phyloP scores from a whole-genome alignment of 2,888 invertebrate genomes.

The Apeira syringaria region DNA sequence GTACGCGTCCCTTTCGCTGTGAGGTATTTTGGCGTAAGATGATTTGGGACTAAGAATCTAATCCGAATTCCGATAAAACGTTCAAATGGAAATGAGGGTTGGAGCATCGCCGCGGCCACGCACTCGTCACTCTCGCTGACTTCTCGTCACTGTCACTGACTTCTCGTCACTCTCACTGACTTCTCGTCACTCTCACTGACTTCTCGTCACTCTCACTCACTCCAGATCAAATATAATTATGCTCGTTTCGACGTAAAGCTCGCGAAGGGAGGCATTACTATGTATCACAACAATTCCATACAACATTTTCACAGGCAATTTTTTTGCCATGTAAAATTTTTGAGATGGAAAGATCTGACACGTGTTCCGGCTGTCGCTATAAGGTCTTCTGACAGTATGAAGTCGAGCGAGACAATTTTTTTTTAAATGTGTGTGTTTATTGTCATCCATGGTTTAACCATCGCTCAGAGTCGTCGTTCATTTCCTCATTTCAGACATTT shows the following conservation, averaged over 20 bases:
- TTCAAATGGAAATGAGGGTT: slow-evolving; percentile 25
- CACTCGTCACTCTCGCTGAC: too few relatives aligned
- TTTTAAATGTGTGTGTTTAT: slow-evolving; percentile 7
- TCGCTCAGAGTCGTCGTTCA: too few relatives aligned
- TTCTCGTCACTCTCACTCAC: slow-evolving; percentile 20
- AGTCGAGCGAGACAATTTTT: not conserved
- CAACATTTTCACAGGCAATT: slow-evolving; percentile 12
- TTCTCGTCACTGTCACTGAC: too few relatives aligned
- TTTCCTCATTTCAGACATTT: too few relatives aligned
- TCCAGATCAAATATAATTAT: slow-evolving; percentile 29
- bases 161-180: too few relatives aligned
- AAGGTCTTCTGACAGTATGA: slow-evolving; percentile 1
- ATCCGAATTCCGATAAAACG: slow-evolving; percentile 27
- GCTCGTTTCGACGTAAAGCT: slow-evolving; percentile 33
- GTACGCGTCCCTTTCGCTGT: slow-evolving; percentile 18
- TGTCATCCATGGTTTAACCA: too few relatives aligned
- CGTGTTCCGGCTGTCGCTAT: slow-evolving; percentile 13
- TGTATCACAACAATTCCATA: slow-evolving; percentile 25
- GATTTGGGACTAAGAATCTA: slow-evolving; percentile 26
- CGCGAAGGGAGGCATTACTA: slow-evolving; percentile 27
- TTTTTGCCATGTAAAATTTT: slow-evolving; percentile 14
- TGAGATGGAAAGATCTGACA: slow-evolving; percentile 12
- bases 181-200: too few relatives aligned
- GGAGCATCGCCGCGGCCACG: slow-evolving; percentile 19
- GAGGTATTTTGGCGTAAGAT: slow-evolving; percentile 23